Base-by-base conservation (phyloP, 1,140 invertebrate genomes). In the Leptonema lineaticorne region DNA sequence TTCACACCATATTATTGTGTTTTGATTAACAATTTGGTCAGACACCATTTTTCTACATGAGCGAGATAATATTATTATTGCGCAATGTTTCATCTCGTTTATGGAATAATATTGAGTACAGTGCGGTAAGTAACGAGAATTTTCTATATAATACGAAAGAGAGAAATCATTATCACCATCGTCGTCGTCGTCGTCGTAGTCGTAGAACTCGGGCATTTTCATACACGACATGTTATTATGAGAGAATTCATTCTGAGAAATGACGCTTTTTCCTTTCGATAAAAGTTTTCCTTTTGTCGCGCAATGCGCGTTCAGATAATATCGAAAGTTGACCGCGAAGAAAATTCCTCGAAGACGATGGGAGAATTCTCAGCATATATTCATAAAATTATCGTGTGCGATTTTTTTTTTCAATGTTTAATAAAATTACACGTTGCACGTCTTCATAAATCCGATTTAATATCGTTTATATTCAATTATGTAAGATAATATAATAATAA, bases 1-100 rank as follows among this genome's bases (percentile, higher is more conserved):
- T 62, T 45, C 59, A 62, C 59, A 62, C 59, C 33, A 24, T 27
- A n/a, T 45, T 60, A 62, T 62, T 26, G 33, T 62, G 59, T 45
- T 62, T 62, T 62, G 59, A 62, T 62, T 62, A 45, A 62, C 59
- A 62, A 62, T 62, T 62, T 62, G 59, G 59, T 45, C 50, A 62
- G 30, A n/a, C 8, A n/a, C 24, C 2, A 62, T 60, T 62, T 45
- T 62, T 45, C 18, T 62, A n/a, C 24, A 20, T 33, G n/a, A 7
- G 46, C 16, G 46, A 18, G 18, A 22, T 50, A 11, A 41, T 14
- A 41, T 18, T 5, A 56, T 7, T 30, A 27, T 62, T 62, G 37
- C 33, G 33, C 59, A 62, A 62, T 45, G 59, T n/a, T n/a, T n/a
- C n/a, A 16, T 33, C 30, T 62, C 22, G 59, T 62, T 62, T 33